A percentile compares a stretch with the other conserved stretches of the same genome.
phyloP scores from a whole-genome alignment of 2,888 invertebrate genomes.

The Catocala sponsa region DNA sequence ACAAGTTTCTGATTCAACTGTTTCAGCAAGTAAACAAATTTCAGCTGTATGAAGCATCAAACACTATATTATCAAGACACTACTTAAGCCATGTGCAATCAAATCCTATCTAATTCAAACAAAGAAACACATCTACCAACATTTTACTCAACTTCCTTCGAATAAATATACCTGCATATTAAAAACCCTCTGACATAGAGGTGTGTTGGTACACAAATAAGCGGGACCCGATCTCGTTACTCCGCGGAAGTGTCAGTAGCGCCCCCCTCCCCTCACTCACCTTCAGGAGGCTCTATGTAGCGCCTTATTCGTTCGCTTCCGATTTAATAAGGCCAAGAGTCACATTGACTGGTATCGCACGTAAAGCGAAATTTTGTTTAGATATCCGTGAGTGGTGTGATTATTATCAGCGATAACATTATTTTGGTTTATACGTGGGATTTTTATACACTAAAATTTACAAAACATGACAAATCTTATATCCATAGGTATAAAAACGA shows the following conservation, averaged over 20 bases:
- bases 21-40: too few species aligned
- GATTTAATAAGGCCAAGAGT: conserved; percentile 52
- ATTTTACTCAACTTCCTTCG: conserved; percentile 6
- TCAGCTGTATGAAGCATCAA: too few species aligned
- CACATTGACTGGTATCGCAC: conserved; percentile 42
- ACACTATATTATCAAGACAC: too few species aligned
- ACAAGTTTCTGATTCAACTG: too few species aligned
- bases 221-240: conserved; percentile 50
- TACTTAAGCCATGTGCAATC: too few species aligned
- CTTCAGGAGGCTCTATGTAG: conserved; percentile 16
- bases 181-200: conserved; percentile 18
- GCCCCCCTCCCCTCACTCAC: conserved; percentile 20
- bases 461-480: too few species aligned
- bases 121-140: neutral
- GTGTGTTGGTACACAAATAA: conserved; percentile 40
- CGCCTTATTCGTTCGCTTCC: conserved; percentile 48
- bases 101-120: conserved; percentile 1
- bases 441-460: too few species aligned
- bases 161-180: conserved; percentile 29
- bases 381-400: conserved; percentile 1
- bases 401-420: neutral
- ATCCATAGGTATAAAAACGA: too few species aligned
- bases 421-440: too few species aligned
- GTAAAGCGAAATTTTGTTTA: conserved; percentile 33
- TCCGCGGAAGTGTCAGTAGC: conserved; percentile 52